Evolutionary conservation across 2,797 vertebrate genomes (phyloP), one percentile per base, ranked within the genome.

Genomic region (Tarsius wallacei): DNA sequence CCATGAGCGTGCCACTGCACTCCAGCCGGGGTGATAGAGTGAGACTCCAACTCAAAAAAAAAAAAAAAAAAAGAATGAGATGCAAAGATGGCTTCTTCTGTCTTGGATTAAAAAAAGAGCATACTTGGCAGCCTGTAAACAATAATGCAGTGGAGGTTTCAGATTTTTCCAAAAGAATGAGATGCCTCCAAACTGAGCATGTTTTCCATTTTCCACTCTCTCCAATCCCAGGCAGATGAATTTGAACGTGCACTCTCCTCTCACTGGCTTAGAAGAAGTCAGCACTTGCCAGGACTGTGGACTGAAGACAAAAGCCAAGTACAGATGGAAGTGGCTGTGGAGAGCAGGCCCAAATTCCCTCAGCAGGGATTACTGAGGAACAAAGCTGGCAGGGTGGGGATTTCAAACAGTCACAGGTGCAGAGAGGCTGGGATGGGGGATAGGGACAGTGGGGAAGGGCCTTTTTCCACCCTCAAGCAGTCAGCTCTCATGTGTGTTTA

Each of bases 331-430:
- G 96, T 77, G 94, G 66, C 98, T 97, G 71, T 70, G 93, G 76
- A 94, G 86, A 97, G 53, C 86, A 84, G 90, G 96, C 94, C 96
- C 94, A 76, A 93, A 95, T 93, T 93, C 96, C 96, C 98, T 97
- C 92, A 96, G 83, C 84, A 85, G 96, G 95, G 96, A 97, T 97
- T 97, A 96, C 89, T 85, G 73, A 71, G 83, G 93, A 96, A 96
- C 95, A 97, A 96, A 97, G 83, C 91, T 97, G 97, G 97, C 88
- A 90, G 96, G 73, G 80, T 94, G 77, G 80, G 84, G 91, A 90
- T 96, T 96, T 95, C 91, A 93, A 97, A 89, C 31, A 95, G 90
- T 57, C 98, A 96, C 98, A 97, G 97, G 96, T 98, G 96, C 94
- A 96, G 89, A 91, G 93, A 93, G 95, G 93, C 53, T 1, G 10